Evolutionary conservation across 2,888 invertebrate species (phyloP).

Genomic region (Melieria crassipennis): DNA sequence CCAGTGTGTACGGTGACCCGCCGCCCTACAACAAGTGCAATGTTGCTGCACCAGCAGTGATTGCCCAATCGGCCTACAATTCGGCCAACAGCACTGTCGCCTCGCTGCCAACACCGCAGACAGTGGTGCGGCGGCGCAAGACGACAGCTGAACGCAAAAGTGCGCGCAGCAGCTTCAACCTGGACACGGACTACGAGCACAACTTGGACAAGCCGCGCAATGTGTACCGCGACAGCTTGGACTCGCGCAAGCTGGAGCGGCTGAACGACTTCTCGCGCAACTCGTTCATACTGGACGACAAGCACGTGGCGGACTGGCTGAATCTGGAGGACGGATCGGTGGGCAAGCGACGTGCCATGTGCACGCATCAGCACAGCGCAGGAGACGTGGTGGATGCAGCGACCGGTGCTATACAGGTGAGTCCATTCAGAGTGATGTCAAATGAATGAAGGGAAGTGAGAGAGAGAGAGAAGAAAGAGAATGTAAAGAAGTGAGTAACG

Average conservation of each 20-base stretch:
- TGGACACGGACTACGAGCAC: conserved; percentile 60
- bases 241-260: conserved; percentile 60
- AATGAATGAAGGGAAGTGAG: no score
- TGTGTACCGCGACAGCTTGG: conserved; percentile 64
- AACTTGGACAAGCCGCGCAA: conserved; percentile 63
- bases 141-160: conserved; percentile 37
- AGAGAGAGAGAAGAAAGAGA: no score
- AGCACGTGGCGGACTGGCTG: conserved; percentile 56
- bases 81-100: conserved; percentile 38
- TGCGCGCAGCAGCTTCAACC: conserved; percentile 42
- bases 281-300: conserved; percentile 55
- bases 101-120: conserved; percentile 43
- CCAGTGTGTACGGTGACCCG: conserved; percentile 5
- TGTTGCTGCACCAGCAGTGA: conserved; percentile 26
- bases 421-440: conserved; percentile 19
- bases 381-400: conserved; percentile 45
- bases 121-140: conserved; percentile 54
- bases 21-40: conserved; percentile 28
- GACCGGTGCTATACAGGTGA: conserved; percentile 48
- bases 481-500: no score
- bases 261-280: conserved; percentile 61
- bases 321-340: conserved; percentile 58
- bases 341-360: conserved; percentile 32
- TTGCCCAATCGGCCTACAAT: conserved; percentile 31
- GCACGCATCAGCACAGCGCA: conserved; percentile 36